These are phyloP conservation scores for Machimus atricapillus DNA, from an alignment of 2,888 invertebrate species.

Conservation along the genomic window DNA sequence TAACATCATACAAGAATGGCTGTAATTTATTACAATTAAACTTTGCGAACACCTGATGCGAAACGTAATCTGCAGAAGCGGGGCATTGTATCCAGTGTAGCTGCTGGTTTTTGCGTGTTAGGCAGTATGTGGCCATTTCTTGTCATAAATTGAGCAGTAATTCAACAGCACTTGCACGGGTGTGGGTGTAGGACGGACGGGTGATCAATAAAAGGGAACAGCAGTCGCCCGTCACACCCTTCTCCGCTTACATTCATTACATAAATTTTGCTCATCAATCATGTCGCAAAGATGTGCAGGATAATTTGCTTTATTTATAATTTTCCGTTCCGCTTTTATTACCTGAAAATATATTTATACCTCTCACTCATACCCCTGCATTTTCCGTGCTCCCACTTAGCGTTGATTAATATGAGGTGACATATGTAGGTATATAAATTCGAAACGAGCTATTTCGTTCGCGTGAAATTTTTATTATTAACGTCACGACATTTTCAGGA, in stretches of 20 bases:
- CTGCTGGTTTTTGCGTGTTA: conserved; percentile 7
- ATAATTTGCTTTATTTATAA: background rate
- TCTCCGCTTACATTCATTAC: conserved; percentile 7
- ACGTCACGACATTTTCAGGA: background rate
- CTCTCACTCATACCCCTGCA: background rate
- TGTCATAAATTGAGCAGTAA: conserved; percentile 28
- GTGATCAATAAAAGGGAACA: conserved; percentile 24
- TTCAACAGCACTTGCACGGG: background rate
- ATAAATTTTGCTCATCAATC: conserved; percentile 8
- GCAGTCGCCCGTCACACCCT: background rate
- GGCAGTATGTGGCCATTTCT: background rate
- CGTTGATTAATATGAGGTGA: background rate
- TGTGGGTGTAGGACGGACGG: background rate
- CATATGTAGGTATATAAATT: background rate
- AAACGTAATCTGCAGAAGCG: background rate
- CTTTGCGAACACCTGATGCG: conserved; percentile 18
- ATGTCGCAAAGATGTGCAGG: background rate
- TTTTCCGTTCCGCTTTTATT: background rate
- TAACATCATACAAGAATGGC: conserved; percentile 19
- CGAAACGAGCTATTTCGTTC: background rate
- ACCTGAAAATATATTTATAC: background rate
- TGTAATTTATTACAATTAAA: conserved; percentile 29
- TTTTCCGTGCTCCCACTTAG: background rate
- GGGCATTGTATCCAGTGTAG: background rate
- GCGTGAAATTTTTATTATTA: background rate